Percentiles rank a stretch among this genome's conserved stretches.
phyloP scores from a whole-genome alignment of 1,140 invertebrate species.

The Ostrea denselamellosa region DNA sequence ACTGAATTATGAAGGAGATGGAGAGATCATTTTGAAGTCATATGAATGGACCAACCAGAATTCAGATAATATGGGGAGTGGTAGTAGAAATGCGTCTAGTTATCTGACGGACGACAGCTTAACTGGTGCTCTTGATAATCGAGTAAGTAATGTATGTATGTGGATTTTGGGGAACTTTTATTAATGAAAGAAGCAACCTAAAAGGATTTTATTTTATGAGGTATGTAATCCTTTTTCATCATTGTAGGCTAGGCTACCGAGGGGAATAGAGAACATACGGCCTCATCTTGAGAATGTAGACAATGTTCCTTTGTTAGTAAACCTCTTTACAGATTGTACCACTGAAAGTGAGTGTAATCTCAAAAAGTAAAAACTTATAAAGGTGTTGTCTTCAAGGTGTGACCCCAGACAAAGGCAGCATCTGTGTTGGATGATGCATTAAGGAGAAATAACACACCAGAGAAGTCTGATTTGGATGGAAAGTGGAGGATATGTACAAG shows the following conservation, averaged over 20 bases:
- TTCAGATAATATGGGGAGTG: conserved; percentile 59
- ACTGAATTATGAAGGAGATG: not conserved
- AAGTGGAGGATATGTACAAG: too few relatives aligned
- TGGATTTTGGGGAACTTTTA: not conserved
- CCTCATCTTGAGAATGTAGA: conserved; percentile 97
- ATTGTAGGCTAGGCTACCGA: conserved; percentile 89
- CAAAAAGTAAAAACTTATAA: too few relatives aligned
- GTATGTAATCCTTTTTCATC: not conserved
- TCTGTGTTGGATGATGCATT: too few relatives aligned
- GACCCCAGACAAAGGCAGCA: too few relatives aligned
- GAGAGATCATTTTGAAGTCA: conserved; percentile 26
- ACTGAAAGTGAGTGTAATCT: conserved; percentile 80
- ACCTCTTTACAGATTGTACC: conserved; percentile 97
- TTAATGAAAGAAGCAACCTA: not conserved
- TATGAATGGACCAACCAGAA: conserved; percentile 33
- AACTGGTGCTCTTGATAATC: conserved; percentile 82
- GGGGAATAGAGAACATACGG: conserved; percentile 97
- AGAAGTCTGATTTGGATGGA: too few relatives aligned
- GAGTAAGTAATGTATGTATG: conserved; percentile 82
- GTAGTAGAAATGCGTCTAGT: conserved; percentile 73
- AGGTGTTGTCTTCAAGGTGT: too few relatives aligned
- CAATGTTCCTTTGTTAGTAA: conserved; percentile 97
- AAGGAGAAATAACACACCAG: too few relatives aligned
- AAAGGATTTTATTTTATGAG: not conserved
- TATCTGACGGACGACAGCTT: conserved; percentile 76